Conservation (phyloP, 2,888 invertebrate species). For the Chloroclystis v-ata region DNA sequence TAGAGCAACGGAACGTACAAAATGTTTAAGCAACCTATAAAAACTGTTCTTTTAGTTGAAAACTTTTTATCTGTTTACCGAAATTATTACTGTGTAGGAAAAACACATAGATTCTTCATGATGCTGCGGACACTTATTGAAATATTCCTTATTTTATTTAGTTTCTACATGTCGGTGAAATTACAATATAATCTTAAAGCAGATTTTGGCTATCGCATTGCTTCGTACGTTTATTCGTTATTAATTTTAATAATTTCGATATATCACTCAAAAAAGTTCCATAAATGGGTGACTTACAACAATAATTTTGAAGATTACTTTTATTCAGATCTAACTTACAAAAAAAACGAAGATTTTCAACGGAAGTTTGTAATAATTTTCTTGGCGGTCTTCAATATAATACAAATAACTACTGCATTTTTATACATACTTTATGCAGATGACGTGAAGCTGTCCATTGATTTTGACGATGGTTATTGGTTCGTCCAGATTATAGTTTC, state of each 20-base stretch:
- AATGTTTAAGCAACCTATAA: not conserved
- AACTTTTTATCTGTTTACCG: slow-evolving; percentile 27
- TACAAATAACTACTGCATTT: not conserved
- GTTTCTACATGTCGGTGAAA: not conserved
- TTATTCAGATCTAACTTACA: not conserved
- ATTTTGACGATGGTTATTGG: not conserved
- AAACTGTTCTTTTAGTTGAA: not conserved
- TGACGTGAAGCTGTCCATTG: no score
- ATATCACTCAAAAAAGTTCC: not conserved
- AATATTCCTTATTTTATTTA: not conserved
- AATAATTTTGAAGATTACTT: not conserved
- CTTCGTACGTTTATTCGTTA: not conserved
- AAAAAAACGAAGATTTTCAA: not conserved
- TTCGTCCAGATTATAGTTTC: not conserved
- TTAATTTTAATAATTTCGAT: not conserved
- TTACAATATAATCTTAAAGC: not conserved
- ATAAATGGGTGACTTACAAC: not conserved
- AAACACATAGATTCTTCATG: not conserved
- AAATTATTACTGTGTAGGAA: slow-evolving; percentile 27
- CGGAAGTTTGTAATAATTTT: not conserved
- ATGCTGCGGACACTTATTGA: slow-evolving; percentile 6
- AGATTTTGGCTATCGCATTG: not conserved
- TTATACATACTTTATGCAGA: not conserved
- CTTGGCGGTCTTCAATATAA: not conserved
- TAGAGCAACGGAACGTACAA: no score